These are phyloP conservation scores for Gymnogyps californianus DNA, from an alignment of 2,113 vertebrate species.

Conservation along the genomic window DNA sequence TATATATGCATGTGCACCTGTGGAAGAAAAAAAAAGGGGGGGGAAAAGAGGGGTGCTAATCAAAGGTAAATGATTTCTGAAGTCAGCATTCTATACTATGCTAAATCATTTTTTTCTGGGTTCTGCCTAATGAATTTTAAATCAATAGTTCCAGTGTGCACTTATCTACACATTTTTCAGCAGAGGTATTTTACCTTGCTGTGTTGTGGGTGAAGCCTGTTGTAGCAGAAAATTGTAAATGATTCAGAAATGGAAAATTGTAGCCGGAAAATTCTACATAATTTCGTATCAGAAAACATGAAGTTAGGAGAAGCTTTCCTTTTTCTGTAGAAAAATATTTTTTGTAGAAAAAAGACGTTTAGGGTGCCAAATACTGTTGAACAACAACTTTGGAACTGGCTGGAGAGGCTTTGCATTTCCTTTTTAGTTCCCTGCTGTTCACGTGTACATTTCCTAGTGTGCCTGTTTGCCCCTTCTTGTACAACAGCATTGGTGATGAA, in stretches of 20 bases:
- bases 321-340: not conserved
- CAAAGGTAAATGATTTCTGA: slow-evolving; percentile 28
- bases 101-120: slow-evolving; percentile 43
- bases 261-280: not conserved
- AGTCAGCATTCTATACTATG: slow-evolving; percentile 5
- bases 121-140: slow-evolving; percentile 41
- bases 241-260: slow-evolving; percentile 41
- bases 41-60: not conserved
- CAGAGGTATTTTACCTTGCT: slow-evolving; percentile 43
- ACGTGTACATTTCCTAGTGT: not conserved
- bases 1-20: not conserved
- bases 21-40: not conserved
- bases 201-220: not conserved
- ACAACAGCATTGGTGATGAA: not conserved
- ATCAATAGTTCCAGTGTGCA: slow-evolving; percentile 29
- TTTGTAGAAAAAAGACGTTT: not conserved
- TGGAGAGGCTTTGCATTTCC: not conserved
- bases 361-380: not conserved
- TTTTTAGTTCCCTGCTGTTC: not conserved
- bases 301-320: not conserved
- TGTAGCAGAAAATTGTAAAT: slow-evolving; percentile 61
- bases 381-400: not conserved
- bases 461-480: not conserved
- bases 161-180: slow-evolving; percentile 31
- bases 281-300: not conserved